Evolutionary conservation across 2,797 vertebrate species (phyloP), one percentile per base, ranked within the genome.

Genomic region (Thalassophryne amazonica): DNA sequence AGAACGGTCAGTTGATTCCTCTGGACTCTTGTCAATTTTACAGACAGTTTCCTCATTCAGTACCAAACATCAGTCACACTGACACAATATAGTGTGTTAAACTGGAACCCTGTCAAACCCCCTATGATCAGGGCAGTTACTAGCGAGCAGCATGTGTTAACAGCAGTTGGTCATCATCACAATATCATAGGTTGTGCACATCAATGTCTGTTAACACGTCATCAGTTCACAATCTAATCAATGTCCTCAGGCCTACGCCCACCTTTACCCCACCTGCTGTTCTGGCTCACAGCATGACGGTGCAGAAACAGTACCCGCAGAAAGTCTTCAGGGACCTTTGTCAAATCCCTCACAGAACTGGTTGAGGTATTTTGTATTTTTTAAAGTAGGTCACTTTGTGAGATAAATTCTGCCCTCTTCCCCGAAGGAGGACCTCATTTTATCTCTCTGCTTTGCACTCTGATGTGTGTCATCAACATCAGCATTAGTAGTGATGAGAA

Each of bases 341-440:
- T 55, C 42, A 59, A 30, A 25, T n/a, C 18, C 32, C 19, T 23
- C 43, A 20, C 22, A 34, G 60, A 23, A 50, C 37, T 25, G 52
- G 22, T 24, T 13, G 49, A 60, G 20, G 62, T 54, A 48, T 48
- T 53, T 53, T 36, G 33, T 35, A 37, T 65, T 67, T 66, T n/a
- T 48, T 37, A 69, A 85, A 79, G 37, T 81, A 72, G 84, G 84
- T 45, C 81, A 81, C 46, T 49, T 60, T 62, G 50, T 40, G 59
- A 59, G 43, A 65, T 60, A 52, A 68, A 63, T 41, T 15, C 48
- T 69, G 41, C 39, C 36, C 30, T 70, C 58, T 66, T 80, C 69
- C 81, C 80, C 80, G 18, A 70, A 78, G 78, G 60, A 70, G 45
- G 24, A 63, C 55, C 61, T 75, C 48, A 62, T 78, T 85, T 72